Evolutionary conservation across 2,888 invertebrate genomes (phyloP), one percentile per base, ranked within the genome.

Genomic region (Scaptomyza polygonia): DNA sequence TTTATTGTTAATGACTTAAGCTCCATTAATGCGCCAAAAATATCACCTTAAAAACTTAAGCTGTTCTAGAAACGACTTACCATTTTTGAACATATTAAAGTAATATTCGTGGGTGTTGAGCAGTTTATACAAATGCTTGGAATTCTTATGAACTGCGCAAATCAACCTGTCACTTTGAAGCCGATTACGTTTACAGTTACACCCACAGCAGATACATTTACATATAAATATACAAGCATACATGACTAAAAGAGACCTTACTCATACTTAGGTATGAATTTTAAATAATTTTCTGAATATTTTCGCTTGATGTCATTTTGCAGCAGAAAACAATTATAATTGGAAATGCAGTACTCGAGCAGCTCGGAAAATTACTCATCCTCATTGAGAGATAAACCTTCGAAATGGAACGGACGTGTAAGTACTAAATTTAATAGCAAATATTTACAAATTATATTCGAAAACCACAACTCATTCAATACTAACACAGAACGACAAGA

Each of bases 321-420:
- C 62, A 88, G 89, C 70, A 72, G 71, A 80, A 82, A 67, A 53
- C 69, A 65, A 58, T 77, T 65, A 56, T 78, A 65, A 74, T 71
- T 76, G 79, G 79, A 79, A 71, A 89, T 90, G 90, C 90, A 90
- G 83, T 89, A 90, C 79, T 79, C 88, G 56, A 88, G 81, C 77
- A 89, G 84, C 68, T 88, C 90, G 66, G 90, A 89, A 75, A 89
- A 88, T 79, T 89, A 89, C 81, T 89, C 90, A 77, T 85, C 90
- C 63, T 79, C 90, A 52, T 55, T 88, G 67, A 79, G 86, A 68
- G 88, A 88, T 56, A 77, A 85, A 32, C 88, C 89, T 16, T 81
- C 90, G 4, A 90, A 88, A 73, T 88, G 88, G 86, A 78, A 76
- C 54, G 87, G 87, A 63, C 89, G 87, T 77, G 89, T 90, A 71